Base-by-base conservation (phyloP, 2,113 vertebrate species). In the Forbesichthys agassizii region DNA sequence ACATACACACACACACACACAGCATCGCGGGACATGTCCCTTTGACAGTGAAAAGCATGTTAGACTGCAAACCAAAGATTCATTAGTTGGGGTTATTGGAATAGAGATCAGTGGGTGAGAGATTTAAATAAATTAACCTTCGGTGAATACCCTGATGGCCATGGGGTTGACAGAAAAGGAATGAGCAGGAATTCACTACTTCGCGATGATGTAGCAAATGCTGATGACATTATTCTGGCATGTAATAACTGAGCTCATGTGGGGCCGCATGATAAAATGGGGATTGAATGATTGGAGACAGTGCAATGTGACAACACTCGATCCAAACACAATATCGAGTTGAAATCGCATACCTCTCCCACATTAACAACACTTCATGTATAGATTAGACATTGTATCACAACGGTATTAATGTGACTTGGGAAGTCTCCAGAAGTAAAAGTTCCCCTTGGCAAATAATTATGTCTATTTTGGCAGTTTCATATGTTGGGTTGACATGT, bases 61-160 rank as follows among this genome's bases (percentile, higher is more conserved):
- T 91, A 92, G 78, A 84, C 72, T 54, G 68, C 84, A 90, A 89
- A 91, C 80, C 85, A 88, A 87, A 92, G 88, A 92, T 92, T 91
- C 87, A 86, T 91, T 89, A 89, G 80, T 83, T 90, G 76, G 82
- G 83, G 93, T 91, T 91, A 92, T 87, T 92, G 81, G 84, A 90
- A 91, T 85, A 79, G 86, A 90, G 85, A 92, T 83, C 90, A 89
- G 86, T 90, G 85, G 82, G 84, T 82, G 80, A 70, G 66, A 90
- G 90, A 91, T 93, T 92, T 90, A 90, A 91, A 93, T 92, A 90
- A 91, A 92, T 93, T 92, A 93, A 93, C 89, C 90, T 92, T 91
- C 91, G 88, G 65, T 73, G 68, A 75, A 85, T 89, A 88, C 85
- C 84, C 65, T 0, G 48, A 77, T 84, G 82, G 78, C 71, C 4